Base-by-base conservation (phyloP, 2,888 invertebrate genomes). In the Campaea margaritaria region DNA sequence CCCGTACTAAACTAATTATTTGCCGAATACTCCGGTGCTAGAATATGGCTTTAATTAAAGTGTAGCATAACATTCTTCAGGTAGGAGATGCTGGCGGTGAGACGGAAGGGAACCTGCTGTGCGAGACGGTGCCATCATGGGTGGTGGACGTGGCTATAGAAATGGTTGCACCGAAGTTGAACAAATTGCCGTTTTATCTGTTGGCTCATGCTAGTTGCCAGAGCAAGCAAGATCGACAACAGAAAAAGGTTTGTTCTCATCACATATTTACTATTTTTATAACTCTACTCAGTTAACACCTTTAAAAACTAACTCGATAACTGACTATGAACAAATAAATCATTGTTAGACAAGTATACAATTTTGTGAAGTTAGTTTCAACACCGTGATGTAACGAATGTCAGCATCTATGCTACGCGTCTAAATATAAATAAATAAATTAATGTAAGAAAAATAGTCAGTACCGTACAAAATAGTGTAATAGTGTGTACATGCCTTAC, bases 101-200 rank as follows among this genome's bases (percentile, higher is more conserved):
- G 76, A 98, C 98, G 0, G 99, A 99, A 93, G 96, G 97, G 67
- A 95, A 96, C 64, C 93, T 99, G 43, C 93, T 99, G 9, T 96
- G 96, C 69, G 99, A 99, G 85, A 98, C 97, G 0, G 97, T 99
- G 12, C 99, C 99, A 0, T 95, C 96, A 12, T 99, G 99, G 99
- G 98, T 99, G 11, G 96, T 97, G 0, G 98, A 99, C 73, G 97
- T 98, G 45, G 97, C 98, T 43, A 96, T 99, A 59, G 97, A 98
- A 79, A 97, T 98, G 91, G 97, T 96, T 69, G 95, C 97, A 67
- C 99, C 99, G 0, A 98, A 99, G 87, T 97, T 99, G 76, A 97
- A 97, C 73, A 99, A 99, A 93, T 96, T 99, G 81, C 97, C 99
- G 27, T 99, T 99, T 89, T 98, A 97, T 85, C 94, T 99, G 54